These are phyloP conservation scores for Noctua pronuba DNA, from an alignment of 2,888 invertebrate genomes.

Conservation along the genomic window DNA sequence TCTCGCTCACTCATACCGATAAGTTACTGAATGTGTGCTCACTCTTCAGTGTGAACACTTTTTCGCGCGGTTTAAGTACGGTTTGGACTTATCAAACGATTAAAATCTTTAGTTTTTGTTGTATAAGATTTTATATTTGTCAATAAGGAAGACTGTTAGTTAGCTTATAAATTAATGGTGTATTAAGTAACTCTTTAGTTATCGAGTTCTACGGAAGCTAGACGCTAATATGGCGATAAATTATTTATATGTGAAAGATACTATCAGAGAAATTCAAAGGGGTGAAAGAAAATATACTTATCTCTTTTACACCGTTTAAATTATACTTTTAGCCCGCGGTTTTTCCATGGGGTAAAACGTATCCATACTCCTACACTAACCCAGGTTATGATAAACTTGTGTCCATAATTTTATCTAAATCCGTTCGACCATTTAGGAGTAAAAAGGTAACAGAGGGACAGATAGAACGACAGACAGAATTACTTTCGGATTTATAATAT, in stretches of 20 bases:
- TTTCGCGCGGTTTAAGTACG: background rate
- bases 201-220: background rate
- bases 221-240: background rate
- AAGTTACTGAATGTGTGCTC: background rate
- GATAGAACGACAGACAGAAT: background rate
- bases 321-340: background rate
- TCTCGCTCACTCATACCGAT: background rate
- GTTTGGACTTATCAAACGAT: background rate
- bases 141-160: background rate
- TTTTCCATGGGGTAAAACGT: background rate
- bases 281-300: background rate
- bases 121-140: background rate
- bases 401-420: background rate
- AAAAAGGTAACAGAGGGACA: background rate
- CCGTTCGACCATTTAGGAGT: background rate
- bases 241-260: conserved; percentile 15
- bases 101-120: background rate
- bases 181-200: background rate
- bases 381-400: background rate
- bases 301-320: background rate
- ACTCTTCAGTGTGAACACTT: background rate
- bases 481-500: background rate
- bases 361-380: background rate
- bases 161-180: background rate
- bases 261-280: background rate